A percentile compares a stretch with the other conserved stretches of the same genome.
Evolutionary conservation across 2,113 vertebrate genomes (phyloP).

Genomic region (Myxocyprinus asiaticus): DNA sequence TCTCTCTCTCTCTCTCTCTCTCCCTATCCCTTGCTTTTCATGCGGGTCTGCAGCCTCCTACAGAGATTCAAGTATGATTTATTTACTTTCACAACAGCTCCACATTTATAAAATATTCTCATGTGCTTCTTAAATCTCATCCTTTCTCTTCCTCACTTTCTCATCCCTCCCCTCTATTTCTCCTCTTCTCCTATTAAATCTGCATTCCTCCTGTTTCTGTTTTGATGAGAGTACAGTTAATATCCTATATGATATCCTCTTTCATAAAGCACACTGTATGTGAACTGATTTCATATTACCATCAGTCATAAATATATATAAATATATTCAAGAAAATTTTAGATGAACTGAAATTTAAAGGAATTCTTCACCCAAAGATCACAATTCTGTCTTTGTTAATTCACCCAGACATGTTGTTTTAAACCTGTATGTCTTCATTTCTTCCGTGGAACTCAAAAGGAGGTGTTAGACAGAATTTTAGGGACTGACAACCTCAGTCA

Average conservation of each 20-base stretch:
- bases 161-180: not conserved
- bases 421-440: too few relatives aligned
- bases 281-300: not conserved
- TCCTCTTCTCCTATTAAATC: not conserved
- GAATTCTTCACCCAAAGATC: too few relatives aligned
- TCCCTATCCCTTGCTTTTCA: slow-evolving; percentile 80
- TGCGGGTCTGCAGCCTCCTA: slow-evolving; percentile 97
- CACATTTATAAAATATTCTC: slow-evolving; percentile 71
- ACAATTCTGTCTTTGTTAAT: too few relatives aligned
- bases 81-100: slow-evolving; percentile 82
- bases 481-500: too few relatives aligned
- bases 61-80: slow-evolving; percentile 98
- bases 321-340: too few relatives aligned
- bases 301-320: slow-evolving; percentile 8
- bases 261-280: not conserved
- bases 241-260: slow-evolving; percentile 38
- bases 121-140: not conserved
- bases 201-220: not conserved
- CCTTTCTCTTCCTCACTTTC: not conserved
- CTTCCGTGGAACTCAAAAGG: too few relatives aligned
- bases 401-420: too few relatives aligned
- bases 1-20: not conserved
- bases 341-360: too few relatives aligned
- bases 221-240: slow-evolving; percentile 20
- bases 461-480: too few relatives aligned